These are phyloP conservation scores for Epinephelus moara DNA, from an alignment of 2,113 vertebrate genomes.

Conservation along the genomic window DNA sequence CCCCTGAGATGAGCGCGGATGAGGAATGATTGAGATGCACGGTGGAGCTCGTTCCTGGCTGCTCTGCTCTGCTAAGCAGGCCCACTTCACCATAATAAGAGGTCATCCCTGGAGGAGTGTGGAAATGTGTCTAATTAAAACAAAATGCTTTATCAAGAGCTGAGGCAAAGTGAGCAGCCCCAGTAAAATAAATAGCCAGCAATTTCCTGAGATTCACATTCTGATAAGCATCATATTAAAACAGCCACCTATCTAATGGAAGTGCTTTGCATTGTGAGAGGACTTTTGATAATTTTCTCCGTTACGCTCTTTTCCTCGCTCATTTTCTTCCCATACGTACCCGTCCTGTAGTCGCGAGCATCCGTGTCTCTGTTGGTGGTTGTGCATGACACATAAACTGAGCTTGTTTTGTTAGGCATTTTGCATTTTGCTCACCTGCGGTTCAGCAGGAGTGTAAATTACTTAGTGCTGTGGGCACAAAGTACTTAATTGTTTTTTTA, in stretches of 20 bases:
- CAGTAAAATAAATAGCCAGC: conserved; percentile 74
- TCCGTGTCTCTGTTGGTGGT: neutral
- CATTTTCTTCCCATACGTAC: neutral
- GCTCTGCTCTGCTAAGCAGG: conserved; percentile 63
- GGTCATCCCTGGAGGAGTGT: conserved; percentile 79
- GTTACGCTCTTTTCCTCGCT: conserved; percentile 4
- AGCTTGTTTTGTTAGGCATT: conserved; percentile 15
- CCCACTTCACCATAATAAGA: conserved; percentile 76
- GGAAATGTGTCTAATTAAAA: conserved; percentile 86
- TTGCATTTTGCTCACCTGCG: conserved; percentile 64
- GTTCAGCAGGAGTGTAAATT: conserved; percentile 56
- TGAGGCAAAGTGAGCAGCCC: conserved; percentile 53
- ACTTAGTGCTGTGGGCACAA: conserved; percentile 60
- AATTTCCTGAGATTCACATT: conserved; percentile 77
- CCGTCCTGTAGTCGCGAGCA: neutral
- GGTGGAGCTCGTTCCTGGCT: conserved; percentile 62
- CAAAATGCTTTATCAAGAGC: conserved; percentile 82
- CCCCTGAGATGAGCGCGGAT: conserved; percentile 66
- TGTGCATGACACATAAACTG: neutral
- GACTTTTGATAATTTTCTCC: conserved; percentile 31
- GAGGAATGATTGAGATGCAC: conserved; percentile 77
- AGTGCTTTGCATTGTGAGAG: conserved; percentile 42
- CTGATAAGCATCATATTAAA: conserved; percentile 82
- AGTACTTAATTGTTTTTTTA: conserved; percentile 77
- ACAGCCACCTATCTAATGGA: conserved; percentile 59